A percentile compares a stretch with the other conserved stretches of the same genome.
Conservation (phyloP, 2,113 vertebrate genomes). For the Triplophysa rosa region DNA sequence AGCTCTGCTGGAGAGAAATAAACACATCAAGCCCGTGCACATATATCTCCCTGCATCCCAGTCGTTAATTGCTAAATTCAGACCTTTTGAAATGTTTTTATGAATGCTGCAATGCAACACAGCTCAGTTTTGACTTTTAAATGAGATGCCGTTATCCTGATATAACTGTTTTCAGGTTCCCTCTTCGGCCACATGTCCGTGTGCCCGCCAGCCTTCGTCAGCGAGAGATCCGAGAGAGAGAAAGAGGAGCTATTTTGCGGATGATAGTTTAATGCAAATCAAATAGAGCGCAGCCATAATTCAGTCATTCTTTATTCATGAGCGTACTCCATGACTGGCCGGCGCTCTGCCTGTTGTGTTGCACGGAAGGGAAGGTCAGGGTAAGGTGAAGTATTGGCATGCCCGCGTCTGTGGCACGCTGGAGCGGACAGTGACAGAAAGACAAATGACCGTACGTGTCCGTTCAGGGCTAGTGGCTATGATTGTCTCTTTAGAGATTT, state of each 20-base stretch:
- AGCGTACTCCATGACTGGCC: slow-evolving; percentile 33
- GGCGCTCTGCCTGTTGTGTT: slow-evolving; percentile 6
- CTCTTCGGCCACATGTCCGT: slow-evolving; percentile 2
- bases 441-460: slow-evolving; percentile 48
- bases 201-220: neutral
- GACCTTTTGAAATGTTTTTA: neutral
- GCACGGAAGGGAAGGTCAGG: slow-evolving; percentile 45
- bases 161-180: slow-evolving; percentile 35
- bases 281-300: slow-evolving; percentile 44
- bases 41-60: neutral
- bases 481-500: slow-evolving; percentile 49
- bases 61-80: neutral
- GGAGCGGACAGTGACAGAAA: slow-evolving; percentile 49
- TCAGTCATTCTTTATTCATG: slow-evolving; percentile 47
- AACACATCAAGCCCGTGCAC: slow-evolving; percentile 25
- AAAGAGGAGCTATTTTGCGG: slow-evolving; percentile 28
- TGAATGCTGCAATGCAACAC: neutral
- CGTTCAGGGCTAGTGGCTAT: slow-evolving; percentile 50
- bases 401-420: slow-evolving; percentile 1
- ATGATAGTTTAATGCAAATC: slow-evolving; percentile 50
- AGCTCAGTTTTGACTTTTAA: slow-evolving; percentile 30
- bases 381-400: slow-evolving; percentile 51
- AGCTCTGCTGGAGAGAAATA: slow-evolving; percentile 39
- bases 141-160: slow-evolving; percentile 15
- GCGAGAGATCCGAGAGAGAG: neutral